Evolutionary conservation across 2,113 vertebrate species (phyloP).

Genomic region (Misgurnus mizolepis): DNA sequence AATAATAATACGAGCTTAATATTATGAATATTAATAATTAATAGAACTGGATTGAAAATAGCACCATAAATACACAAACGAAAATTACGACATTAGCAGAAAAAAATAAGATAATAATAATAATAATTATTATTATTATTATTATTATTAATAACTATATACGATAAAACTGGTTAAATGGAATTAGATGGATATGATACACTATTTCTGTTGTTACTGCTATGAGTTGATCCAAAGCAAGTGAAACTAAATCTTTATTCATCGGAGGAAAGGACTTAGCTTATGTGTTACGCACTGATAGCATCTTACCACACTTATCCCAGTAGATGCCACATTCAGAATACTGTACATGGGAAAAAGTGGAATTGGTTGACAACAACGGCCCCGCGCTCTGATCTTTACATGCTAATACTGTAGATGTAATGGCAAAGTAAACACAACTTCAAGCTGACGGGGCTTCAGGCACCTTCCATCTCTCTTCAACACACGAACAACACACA

Average conservation of each 20-base stretch:
- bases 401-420: slow-evolving; percentile 65
- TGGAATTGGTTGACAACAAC: slow-evolving; percentile 47
- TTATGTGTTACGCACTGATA: slow-evolving; percentile 75
- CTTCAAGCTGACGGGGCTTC: slow-evolving; percentile 40
- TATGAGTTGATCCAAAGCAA: slow-evolving; percentile 49
- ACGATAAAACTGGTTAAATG: slow-evolving; percentile 20
- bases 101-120: neutral
- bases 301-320: slow-evolving; percentile 72
- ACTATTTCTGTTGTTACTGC: slow-evolving; percentile 1
- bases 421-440: slow-evolving; percentile 71
- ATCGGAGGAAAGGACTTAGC: slow-evolving; percentile 69
- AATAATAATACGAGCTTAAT: neutral
- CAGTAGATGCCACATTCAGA: slow-evolving; percentile 53
- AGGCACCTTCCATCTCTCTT: slow-evolving; percentile 5
- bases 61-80: no score
- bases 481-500: neutral
- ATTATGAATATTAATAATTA: no score
- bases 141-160: neutral
- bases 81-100: no score
- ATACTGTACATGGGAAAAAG: slow-evolving; percentile 53
- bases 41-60: no score
- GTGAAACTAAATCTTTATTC: slow-evolving; percentile 78
- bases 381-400: slow-evolving; percentile 52
- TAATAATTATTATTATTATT: neutral
- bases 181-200: neutral